phyloP scores from a whole-genome alignment of 1,140 invertebrate genomes.

The Hesperophylax magnus region DNA sequence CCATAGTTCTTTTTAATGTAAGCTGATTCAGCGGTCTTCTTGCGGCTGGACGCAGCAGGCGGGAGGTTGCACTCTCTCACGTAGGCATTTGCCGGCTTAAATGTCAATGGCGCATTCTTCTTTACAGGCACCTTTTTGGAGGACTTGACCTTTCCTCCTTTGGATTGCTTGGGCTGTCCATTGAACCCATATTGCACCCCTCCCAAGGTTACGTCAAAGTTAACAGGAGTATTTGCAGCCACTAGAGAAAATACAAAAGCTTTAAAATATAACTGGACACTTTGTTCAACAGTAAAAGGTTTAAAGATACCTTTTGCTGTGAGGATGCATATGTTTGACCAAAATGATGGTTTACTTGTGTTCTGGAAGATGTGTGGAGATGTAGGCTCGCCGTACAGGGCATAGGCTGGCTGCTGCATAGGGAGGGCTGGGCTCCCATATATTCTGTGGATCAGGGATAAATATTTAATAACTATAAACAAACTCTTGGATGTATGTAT shows the following conservation, averaged over 20 bases:
- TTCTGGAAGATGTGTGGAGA: no score
- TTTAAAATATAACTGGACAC: background rate
- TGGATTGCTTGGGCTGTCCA: background rate
- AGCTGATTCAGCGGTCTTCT: conserved; percentile 11
- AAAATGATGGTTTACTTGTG: no score
- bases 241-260: background rate
- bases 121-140: background rate
- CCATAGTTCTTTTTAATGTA: conserved; percentile 27
- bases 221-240: background rate
- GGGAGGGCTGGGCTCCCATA: no score
- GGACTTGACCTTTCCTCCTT: conserved; percentile 13
- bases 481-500: background rate
- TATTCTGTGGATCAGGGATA: no score
- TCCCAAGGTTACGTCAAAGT: background rate
- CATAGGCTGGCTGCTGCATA: no score
- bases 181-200: background rate
- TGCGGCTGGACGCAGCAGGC: background rate
- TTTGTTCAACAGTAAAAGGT: no score
- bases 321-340: no score
- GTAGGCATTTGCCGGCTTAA: background rate
- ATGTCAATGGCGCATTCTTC: background rate
- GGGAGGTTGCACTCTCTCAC: background rate
- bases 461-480: no score
- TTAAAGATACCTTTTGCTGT: no score
- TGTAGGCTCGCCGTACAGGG: no score